Percentiles rank a stretch among this genome's conserved stretches.
Conservation (phyloP, 2,113 vertebrate genomes). For the Melanostigma gelatinosum region DNA sequence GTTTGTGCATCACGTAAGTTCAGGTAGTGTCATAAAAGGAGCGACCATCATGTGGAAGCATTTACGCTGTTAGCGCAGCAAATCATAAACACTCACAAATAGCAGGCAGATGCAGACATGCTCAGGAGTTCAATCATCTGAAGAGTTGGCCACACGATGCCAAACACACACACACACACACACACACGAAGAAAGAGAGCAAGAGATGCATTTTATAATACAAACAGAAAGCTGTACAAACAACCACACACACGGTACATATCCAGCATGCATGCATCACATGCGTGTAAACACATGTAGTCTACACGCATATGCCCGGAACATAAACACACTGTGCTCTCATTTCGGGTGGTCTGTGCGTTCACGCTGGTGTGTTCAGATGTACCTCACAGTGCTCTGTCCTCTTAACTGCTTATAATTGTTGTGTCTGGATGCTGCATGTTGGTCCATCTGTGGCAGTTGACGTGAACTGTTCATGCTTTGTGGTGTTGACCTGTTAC, state of each 20-base stretch:
- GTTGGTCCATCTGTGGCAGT: slow-evolving; percentile 30
- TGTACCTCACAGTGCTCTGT: slow-evolving; percentile 32
- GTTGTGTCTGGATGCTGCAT: slow-evolving; percentile 52
- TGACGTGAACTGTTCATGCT: slow-evolving; percentile 58
- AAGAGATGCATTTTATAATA: slow-evolving; percentile 59
- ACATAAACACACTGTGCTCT: slow-evolving; percentile 69
- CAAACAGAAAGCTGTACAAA: slow-evolving; percentile 67
- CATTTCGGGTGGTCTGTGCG: slow-evolving; percentile 66
- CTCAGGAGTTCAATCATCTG: slow-evolving; percentile 76
- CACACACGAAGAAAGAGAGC: slow-evolving; percentile 22
- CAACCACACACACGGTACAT: slow-evolving; percentile 58
- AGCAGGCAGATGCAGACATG: slow-evolving; percentile 81
- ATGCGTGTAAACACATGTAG: slow-evolving; percentile 65
- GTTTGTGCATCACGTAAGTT: slow-evolving; percentile 48
- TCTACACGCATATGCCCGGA: slow-evolving; percentile 59
- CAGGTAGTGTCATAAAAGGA: slow-evolving; percentile 64
- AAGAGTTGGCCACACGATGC: slow-evolving; percentile 59
- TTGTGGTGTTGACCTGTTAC: slow-evolving; percentile 24
- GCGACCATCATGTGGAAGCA: slow-evolving; percentile 78
- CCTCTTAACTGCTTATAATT: slow-evolving; percentile 39
- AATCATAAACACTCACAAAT: slow-evolving; percentile 82
- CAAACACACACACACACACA: slow-evolving; percentile 28
- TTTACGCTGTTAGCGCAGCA: slow-evolving; percentile 76
- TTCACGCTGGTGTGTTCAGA: slow-evolving; percentile 39
- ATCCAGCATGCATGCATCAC: slow-evolving; percentile 64